Evolutionary conservation across 2,888 invertebrate species (phyloP), one percentile per base, ranked within the genome.

Genomic region (Geotrupes spiniger): DNA sequence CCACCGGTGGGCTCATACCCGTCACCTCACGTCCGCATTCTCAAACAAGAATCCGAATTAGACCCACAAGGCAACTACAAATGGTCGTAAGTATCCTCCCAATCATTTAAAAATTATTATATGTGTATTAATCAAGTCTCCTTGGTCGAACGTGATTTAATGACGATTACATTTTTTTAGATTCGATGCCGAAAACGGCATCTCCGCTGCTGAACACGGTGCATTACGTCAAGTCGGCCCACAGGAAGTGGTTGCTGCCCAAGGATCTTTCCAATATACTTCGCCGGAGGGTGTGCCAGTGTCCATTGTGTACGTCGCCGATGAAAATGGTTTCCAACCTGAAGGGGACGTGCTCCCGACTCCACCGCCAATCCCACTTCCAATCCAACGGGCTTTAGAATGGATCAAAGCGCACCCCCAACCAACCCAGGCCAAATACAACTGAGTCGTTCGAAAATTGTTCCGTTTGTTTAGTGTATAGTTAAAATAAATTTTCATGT

Each of bases 211-310:
- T 36, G 81, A 81, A 60, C 59, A 52, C 1, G 85, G 84, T 14
- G 76, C 74, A 59, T 74, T 84, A 12, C 81, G 81, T 58, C 38
- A 38, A 16, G 15, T 49, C 11, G 21, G 38, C 8, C 25, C 14
- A 11, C 43, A 49, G 12, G 37, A 36, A 44, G 38, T 17, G 16
- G 43, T 16, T 2, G 49, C 49, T 3, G 77, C 77, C 0, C 76
- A 74, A 46, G 86, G 86, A 2, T 84, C 81, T 64, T 85, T 79
- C 64, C 79, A 83, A 59, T 86, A 83, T 64, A 79, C 84, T 1
- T 85, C 83, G 1, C 81, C 81, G 40, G 79, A 83, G 61, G 82
- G 82, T 44, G 64, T 74, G 1, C 76, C 76, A 33, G 79, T 82
- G 63, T 72, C 77, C 43, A 76, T 82, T 4, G 77, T 77, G 56